Evolutionary conservation across 2,113 vertebrate genomes (phyloP).

Genomic region (Ia io): DNA sequence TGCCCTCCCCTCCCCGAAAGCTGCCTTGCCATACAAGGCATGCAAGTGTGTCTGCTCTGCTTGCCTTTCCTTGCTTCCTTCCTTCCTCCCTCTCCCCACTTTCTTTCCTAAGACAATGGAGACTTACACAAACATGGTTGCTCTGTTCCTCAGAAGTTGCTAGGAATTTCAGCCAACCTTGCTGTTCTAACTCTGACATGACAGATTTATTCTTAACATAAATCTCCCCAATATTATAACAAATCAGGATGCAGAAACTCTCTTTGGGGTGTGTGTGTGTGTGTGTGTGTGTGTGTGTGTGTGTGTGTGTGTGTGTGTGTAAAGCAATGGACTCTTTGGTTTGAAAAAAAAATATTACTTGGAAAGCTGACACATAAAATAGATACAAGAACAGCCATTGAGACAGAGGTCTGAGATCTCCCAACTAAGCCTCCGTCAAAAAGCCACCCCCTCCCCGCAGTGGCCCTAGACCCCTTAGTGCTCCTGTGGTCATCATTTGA

Average conservation of each 20-base stretch:
- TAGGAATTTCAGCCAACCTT: neutral
- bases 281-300: no score
- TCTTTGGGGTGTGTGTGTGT: neutral
- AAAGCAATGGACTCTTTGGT: neutral
- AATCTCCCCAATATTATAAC: neutral
- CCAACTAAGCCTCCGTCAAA: neutral
- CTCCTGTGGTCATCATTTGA: neutral
- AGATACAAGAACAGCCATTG: neutral
- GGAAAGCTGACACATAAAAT: neutral
- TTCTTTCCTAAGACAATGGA: neutral
- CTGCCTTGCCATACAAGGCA: neutral
- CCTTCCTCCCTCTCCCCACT: neutral
- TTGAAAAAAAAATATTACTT: neutral
- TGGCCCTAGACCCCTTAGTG: neutral
- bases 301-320: neutral
- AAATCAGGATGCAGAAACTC: neutral
- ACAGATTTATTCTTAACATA: neutral
- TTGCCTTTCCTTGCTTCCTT: neutral
- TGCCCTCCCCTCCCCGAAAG: neutral
- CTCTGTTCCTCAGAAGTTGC: neutral
- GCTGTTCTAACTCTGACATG: neutral
- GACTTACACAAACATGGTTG: neutral
- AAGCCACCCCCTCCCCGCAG: neutral
- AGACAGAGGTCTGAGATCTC: neutral
- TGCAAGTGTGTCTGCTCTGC: neutral